Evolutionary conservation across 2,113 vertebrate species (phyloP), one percentile per base, ranked within the genome.

Genomic region (Ochotona princeps): DNA sequence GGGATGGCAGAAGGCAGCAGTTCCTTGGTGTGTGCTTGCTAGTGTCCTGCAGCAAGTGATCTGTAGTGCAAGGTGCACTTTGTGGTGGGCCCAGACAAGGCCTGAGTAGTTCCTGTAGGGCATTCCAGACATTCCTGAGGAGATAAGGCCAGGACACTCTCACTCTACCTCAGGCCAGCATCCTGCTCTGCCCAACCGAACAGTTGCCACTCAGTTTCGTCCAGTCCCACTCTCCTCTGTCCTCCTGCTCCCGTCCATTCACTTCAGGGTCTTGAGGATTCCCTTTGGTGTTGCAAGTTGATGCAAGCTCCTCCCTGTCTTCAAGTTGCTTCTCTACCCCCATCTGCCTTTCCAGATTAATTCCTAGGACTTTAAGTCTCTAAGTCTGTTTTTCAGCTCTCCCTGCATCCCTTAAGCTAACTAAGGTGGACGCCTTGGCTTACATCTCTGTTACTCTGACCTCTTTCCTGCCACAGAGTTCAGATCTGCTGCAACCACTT

Each of bases 381-480:
- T 8, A 0, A 8, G 21, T 65, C 26, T 90, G n/a, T 57, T 79
- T 91, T 35, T 72, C 57, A 49, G 4, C 7, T 8, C 26, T 66
- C 12, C 13, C 3, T 14, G 12, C 10, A 30, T 2, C 20, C 2
- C 2, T 7, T 3, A 25, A 54, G 44, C 1, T 13, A 35, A 51
- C 1, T 13, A 35, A 51, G 32, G 14, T 23, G 32, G 26, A 28
- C 13, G 28, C n/a, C 15, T 51, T 88, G 18, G 28, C 35, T 75
- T 54, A 67, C 28, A 21, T 25, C 49, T 75, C 61, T 17, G 35
- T 49, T 30, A 35, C 20, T n/a, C 72, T 26, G 25, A 8, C 21
- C 25, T 18, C 11, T 23, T 28, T 25, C 44, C 47, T 63, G 38
- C 17, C 21, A 32, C 26, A 26, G 13, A 23, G 21, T 32, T 94